Evolutionary conservation across 2,888 invertebrate species (phyloP).

Genomic region (Clepsis dumicolana): DNA sequence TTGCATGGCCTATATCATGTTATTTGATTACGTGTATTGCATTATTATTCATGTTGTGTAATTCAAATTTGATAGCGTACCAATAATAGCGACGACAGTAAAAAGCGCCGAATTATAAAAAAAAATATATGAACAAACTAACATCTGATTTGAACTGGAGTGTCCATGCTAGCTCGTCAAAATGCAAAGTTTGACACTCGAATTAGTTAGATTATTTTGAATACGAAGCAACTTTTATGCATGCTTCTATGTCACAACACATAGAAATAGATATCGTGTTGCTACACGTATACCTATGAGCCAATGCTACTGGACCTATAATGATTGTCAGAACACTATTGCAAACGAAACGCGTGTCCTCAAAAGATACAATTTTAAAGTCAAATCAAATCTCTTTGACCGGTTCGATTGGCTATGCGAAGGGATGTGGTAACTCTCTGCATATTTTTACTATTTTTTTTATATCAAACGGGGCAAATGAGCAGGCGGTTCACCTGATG

Average conservation of each 20-base stretch:
- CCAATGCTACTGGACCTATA: background rate
- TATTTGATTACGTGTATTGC: constrained; percentile 44
- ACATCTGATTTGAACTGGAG: background rate
- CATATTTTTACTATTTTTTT: too few species aligned
- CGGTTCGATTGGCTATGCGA: too few species aligned
- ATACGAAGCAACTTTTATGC: too few species aligned
- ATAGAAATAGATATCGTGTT: too few species aligned
- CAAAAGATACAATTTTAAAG: background rate
- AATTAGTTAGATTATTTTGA: background rate
- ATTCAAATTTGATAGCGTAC: constrained; percentile 6
- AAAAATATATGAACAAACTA: background rate
- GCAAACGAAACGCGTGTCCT: background rate
- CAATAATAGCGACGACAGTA: background rate
- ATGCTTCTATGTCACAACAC: too few species aligned
- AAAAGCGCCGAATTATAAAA: background rate
- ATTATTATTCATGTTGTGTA: constrained; percentile 21
- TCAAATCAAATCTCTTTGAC: background rate
- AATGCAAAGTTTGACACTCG: background rate
- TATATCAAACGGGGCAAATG: too few species aligned
- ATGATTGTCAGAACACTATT: background rate
- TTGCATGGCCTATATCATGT: constrained; percentile 50
- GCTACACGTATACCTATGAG: background rate
- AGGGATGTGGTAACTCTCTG: too few species aligned
- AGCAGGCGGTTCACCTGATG: too few species aligned
- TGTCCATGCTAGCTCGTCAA: background rate